phyloP scores from a whole-genome alignment of 2,888 invertebrate species.

The Trissonchulus sp. region DNA sequence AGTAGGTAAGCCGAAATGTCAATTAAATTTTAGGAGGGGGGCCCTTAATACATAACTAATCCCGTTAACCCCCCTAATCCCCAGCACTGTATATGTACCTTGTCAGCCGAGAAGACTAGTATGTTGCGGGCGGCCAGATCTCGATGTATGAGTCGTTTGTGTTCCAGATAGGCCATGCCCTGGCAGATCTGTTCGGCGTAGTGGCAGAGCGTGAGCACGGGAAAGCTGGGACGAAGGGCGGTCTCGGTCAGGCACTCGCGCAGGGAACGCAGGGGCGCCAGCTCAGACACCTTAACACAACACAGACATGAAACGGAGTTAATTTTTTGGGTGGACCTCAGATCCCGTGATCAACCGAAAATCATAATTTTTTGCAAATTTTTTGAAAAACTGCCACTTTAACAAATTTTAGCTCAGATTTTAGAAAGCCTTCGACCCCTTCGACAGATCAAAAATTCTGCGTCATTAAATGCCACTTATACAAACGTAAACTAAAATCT shows the following conservation, averaged over 20 bases:
- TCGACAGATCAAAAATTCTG: not conserved
- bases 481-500: no score
- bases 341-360: no score
- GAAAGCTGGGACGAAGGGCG: constrained; percentile 78
- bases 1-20: no score
- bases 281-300: constrained; percentile 70
- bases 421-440: constrained; percentile 5
- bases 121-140: constrained; percentile 96
- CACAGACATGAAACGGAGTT: not conserved
- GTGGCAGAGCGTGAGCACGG: constrained; percentile 82
- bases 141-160: constrained; percentile 89
- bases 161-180: constrained; percentile 95
- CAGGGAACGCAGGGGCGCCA: constrained; percentile 87
- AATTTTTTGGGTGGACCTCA: no score
- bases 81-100: no score
- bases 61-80: no score
- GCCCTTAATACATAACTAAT: no score
- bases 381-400: no score
- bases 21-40: no score
- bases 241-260: constrained; percentile 92
- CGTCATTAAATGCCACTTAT: no score
- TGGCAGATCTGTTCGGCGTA: constrained; percentile 92
- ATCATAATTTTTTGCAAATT: no score
- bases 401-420: not conserved
- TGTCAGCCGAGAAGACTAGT: constrained; percentile 87